phyloP scores from a whole-genome alignment of 1,140 invertebrate genomes.

The Ips nitidus region DNA sequence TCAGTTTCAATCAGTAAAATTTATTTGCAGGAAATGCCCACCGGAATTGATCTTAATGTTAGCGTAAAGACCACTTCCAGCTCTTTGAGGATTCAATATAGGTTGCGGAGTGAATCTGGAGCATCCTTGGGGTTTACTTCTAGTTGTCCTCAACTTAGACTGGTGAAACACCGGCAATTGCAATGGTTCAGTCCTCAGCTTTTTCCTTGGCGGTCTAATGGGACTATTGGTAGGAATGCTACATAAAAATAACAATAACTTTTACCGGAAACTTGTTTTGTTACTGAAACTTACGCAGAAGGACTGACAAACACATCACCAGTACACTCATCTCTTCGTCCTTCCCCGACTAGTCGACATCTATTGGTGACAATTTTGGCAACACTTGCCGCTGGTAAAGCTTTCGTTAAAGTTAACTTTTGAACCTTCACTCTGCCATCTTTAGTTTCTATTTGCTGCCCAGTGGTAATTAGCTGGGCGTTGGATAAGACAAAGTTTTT shows the following conservation, averaged over 20 bases:
- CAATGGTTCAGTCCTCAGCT: constrained; percentile 64
- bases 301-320: constrained; percentile 77
- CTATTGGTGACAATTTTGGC: constrained; percentile 46
- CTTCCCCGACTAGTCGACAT: constrained; percentile 47
- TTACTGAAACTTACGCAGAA: constrained; percentile 53
- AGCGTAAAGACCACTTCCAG: constrained; percentile 79
- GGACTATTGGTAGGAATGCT: constrained; percentile 66
- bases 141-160: constrained; percentile 60
- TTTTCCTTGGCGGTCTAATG: constrained; percentile 62
- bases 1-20: not conserved
- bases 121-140: constrained; percentile 53
- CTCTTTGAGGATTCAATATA: constrained; percentile 85
- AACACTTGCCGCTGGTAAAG: constrained; percentile 36
- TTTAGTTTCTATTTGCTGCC: constrained; percentile 39
- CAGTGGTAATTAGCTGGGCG: constrained; percentile 49
- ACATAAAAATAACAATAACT: constrained; percentile 7
- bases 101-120: constrained; percentile 88
- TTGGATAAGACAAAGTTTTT: constrained; percentile 58
- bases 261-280: not conserved
- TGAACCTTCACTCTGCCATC: constrained; percentile 44
- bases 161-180: constrained; percentile 56
- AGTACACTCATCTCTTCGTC: constrained; percentile 62
- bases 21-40: constrained; percentile 21
- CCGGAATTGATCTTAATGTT: constrained; percentile 43
- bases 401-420: constrained; percentile 47